Percentiles rank a stretch among this genome's conserved stretches.
These are phyloP conservation scores for Papilio glaucus DNA, from an alignment of 1,140 invertebrate species.

Conservation along the genomic window DNA sequence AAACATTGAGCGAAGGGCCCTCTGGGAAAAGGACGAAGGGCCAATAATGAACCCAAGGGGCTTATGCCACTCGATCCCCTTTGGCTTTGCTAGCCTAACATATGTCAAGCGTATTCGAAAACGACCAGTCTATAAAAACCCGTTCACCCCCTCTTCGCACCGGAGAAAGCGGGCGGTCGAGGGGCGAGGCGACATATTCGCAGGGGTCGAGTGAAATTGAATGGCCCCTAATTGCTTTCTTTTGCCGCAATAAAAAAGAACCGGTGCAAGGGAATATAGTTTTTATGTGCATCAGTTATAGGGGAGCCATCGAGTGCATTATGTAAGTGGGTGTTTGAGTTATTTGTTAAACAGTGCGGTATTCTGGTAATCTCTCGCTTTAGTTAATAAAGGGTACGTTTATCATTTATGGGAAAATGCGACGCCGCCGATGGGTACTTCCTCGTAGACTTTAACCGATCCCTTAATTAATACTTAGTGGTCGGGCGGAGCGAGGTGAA, in stretches of 20 bases:
- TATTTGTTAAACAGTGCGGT: conserved; percentile 60
- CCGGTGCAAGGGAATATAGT: conserved; percentile 52
- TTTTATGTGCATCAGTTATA: conserved; percentile 46
- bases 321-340: conserved; percentile 30
- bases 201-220: conserved; percentile 54
- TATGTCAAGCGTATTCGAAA: conserved; percentile 66
- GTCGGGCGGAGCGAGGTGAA: no score
- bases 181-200: conserved; percentile 40
- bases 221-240: conserved; percentile 72
- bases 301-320: not conserved
- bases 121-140: conserved; percentile 50
- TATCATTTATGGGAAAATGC: conserved; percentile 23
- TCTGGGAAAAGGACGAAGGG: conserved; percentile 60
- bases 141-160: conserved; percentile 38
- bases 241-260: conserved; percentile 57
- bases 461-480: conserved; percentile 29
- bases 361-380: conserved; percentile 63
- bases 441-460: not conserved
- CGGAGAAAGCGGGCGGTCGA: conserved; percentile 38
- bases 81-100: conserved; percentile 65
- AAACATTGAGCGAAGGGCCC: conserved; percentile 67
- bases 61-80: conserved; percentile 74
- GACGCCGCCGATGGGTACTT: not conserved
- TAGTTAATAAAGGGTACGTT: conserved; percentile 64
- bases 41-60: conserved; percentile 76